Conservation (phyloP, 1,140 invertebrate species). For the Pectinophora gossypiella region DNA sequence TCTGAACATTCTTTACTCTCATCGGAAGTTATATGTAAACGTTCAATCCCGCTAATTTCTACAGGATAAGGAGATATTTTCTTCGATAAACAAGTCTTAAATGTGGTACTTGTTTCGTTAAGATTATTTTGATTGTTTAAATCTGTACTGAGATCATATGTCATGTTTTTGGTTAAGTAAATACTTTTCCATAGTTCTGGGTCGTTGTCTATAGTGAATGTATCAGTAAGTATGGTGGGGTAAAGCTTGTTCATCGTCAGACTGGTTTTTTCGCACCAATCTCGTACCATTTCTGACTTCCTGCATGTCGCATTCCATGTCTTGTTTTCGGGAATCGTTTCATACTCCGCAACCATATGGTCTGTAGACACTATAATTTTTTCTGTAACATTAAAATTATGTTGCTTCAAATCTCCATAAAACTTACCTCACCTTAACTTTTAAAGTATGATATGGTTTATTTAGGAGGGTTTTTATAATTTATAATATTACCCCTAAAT, state of each 20-base stretch:
- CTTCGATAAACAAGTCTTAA: constrained; percentile 48
- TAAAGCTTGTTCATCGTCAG: constrained; percentile 62
- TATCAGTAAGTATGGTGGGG: constrained; percentile 55
- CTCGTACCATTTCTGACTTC: constrained; percentile 60
- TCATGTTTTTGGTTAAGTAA: constrained; percentile 27
- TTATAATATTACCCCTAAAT: too few species aligned
- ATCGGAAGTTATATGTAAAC: constrained; percentile 46
- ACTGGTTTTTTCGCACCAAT: constrained; percentile 63
- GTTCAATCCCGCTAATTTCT: constrained; percentile 55
- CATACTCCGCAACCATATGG: constrained; percentile 77
- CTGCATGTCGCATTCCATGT: constrained; percentile 25
- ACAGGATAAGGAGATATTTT: constrained; percentile 27
- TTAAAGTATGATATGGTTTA: too few species aligned
- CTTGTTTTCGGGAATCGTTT: constrained; percentile 33
- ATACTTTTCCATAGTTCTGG: constrained; percentile 29
- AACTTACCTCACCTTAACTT: too few species aligned
- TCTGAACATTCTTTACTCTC: constrained; percentile 19
- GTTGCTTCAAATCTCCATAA: too few species aligned
- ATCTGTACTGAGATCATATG: constrained; percentile 27
- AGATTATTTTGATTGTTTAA: constrained; percentile 13
- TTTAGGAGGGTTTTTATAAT: too few species aligned
- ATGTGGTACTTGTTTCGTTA: constrained; percentile 34
- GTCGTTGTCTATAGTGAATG: constrained; percentile 44
- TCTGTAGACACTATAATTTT: constrained; percentile 79
- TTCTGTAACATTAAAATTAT: constrained; percentile 71